Base-by-base conservation (phyloP, 2,888 invertebrate genomes). In the Ametastegia equiseti region DNA sequence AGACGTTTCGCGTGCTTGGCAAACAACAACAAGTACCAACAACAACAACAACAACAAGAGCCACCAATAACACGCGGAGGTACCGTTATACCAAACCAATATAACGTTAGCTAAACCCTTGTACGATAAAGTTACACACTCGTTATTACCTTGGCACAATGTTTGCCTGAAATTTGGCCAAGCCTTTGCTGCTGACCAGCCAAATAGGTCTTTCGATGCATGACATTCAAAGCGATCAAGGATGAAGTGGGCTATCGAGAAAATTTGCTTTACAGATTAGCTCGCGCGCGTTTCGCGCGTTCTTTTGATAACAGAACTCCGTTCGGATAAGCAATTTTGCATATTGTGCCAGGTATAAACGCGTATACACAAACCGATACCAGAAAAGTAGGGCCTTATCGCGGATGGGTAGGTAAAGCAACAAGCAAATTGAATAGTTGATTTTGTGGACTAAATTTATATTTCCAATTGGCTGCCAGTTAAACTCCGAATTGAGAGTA, bases 261-360 rank as follows among this genome's bases (percentile, higher is more conserved):
- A 75, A n/a, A 75, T 54, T 75, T 75, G 75, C 75, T 75, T 75
- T 36, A 36, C 75, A 75, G 54, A 75, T 75, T 54, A 75, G 23
- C 54, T 45, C n/a, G 39, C 36, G 27, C 9, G 75, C 36, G 33
- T 33, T 54, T 45, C n/a, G 39, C 36, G 27, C 9, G 75, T 54
- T 54, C 50, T 54, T 75, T 23, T 33, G 45, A 75, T 75, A 54
- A 54, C 54, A 33, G 36, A 54, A 71, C 71, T 23, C 27, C 4
- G 19, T 36, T 23, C 39, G 39, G 15, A 27, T 27, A 47, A 71
- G 27, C 71, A 9, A 47, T 71, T 71, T 27, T 27, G n/a, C 15
- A 45, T 45, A 69, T 2, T n/a, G n/a, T n/a, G n/a, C n/a, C n/a
- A n/a, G n/a, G n/a, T n/a, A n/a, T n/a, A n/a, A n/a, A n/a, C n/a